Base-by-base conservation (phyloP, 2,113 vertebrate species). In the Meles meles region DNA sequence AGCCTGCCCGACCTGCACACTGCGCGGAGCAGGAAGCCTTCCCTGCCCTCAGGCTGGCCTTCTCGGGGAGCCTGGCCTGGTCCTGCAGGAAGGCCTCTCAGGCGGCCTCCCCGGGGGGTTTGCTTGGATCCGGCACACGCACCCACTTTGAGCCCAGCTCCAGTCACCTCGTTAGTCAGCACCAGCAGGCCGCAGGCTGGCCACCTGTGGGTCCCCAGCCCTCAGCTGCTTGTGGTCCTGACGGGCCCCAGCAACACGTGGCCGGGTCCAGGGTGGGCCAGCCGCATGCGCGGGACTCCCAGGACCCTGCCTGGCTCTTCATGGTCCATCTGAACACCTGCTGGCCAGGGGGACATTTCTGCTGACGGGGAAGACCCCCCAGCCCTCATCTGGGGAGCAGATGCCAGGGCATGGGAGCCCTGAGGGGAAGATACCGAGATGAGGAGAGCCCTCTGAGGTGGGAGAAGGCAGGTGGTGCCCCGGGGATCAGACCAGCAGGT, bases 271-370 rank as follows among this genome's bases (percentile, higher is more conserved):
- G n/a, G 27, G 18, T 31, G 21, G 69, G 17, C 8, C 29, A 18
- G 29, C 5, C 39, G 47, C 2, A 21, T 12, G 1, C 31, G 0
- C 21, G 20, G 1, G 23, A 11, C 59, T 61, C 72, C 14, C 25
- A 29, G 72, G 76, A 49, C 17, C 1, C 29, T 8, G 49, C 61
- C 39, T 23, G 23, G 31, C 49, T 47, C 4, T 65, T 65, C 12
- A 1, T 55, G 47, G 52, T 65, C 25, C 0, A 6, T 12, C 31
- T 44, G 74, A 80, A 13, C 14, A 8, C 44, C 52, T 7, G 2
- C n/a, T 2, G 57, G 61, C 72, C 63, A 37, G 81, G 37, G 57
- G 59, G 31, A 8, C 80, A 18, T 88, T 57, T 88, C n/a, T 88
- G 20, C 20, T 49, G 42, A 65, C 25, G 59, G 79, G 20, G 57